These are phyloP conservation scores for Hylaea fasciaria DNA, from an alignment of 2,888 invertebrate genomes.

Conservation along the genomic window DNA sequence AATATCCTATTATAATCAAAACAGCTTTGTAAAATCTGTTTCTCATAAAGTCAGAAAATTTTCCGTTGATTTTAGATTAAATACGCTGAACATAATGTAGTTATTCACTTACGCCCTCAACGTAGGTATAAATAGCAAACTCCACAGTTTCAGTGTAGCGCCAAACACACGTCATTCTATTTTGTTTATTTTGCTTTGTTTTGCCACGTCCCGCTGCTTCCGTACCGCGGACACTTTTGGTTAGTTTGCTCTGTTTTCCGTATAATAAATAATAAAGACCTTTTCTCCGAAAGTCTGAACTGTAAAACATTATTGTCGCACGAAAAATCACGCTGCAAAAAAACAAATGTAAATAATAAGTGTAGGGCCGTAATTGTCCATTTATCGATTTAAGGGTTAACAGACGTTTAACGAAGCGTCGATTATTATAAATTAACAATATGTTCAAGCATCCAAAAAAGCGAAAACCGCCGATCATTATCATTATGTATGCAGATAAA, in stretches of 20 bases:
- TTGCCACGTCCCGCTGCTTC: constrained; percentile 79
- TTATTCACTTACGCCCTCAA: constrained; percentile 20
- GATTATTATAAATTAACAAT: constrained; percentile 32
- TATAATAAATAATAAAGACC: constrained; percentile 81
- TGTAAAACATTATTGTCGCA: constrained; percentile 31
- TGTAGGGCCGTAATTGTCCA: constrained; percentile 3
- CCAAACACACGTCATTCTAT: constrained; percentile 71
- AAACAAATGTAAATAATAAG: no score
- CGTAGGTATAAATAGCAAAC: constrained; percentile 42
- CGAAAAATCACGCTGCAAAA: neutral
- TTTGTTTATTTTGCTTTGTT: constrained; percentile 77
- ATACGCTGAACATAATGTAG: neutral
- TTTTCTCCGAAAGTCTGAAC: constrained; percentile 50
- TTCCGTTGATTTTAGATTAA: neutral
- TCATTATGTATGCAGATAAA: constrained; percentile 67
- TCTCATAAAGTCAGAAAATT: neutral
- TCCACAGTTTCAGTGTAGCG: constrained; percentile 59
- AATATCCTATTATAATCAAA: no score
- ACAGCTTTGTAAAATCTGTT: neutral
- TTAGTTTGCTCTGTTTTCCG: constrained; percentile 82
- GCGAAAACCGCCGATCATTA: constrained; percentile 19
- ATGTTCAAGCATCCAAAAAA: constrained; percentile 39
- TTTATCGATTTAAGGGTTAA: constrained; percentile 39
- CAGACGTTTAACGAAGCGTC: constrained; percentile 1
- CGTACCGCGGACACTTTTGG: constrained; percentile 82